A percentile compares a stretch with the other conserved stretches of the same genome.
phyloP scores from a whole-genome alignment of 1,140 invertebrate species.

The Magallana angulata region DNA sequence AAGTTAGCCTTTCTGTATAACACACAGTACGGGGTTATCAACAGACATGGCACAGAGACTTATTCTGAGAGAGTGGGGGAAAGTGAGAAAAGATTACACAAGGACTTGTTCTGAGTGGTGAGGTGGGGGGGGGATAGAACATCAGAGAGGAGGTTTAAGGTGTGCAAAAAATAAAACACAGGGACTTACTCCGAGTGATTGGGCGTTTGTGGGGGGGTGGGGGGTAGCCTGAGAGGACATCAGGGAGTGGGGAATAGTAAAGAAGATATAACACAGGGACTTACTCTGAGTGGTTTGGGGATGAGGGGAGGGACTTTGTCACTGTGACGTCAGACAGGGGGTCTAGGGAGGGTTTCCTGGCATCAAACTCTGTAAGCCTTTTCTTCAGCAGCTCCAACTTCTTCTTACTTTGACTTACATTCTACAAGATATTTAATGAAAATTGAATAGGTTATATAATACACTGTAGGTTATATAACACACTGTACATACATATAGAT shows the following conservation, averaged over 20 bases:
- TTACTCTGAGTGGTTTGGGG: background rate
- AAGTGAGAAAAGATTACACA: no score
- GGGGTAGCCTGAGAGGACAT: background rate
- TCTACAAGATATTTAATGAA: background rate
- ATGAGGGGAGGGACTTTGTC: background rate
- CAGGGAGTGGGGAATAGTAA: background rate
- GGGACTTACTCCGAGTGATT: background rate
- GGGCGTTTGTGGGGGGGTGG: background rate
- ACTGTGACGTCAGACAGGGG: background rate
- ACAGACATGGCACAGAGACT: no score
- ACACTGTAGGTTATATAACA: no score
- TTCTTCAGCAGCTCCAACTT: conserved; percentile 6
- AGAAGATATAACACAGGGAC: background rate
- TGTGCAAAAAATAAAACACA: no score
- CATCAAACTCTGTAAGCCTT: background rate
- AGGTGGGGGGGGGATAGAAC: background rate
- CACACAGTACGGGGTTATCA: no score
- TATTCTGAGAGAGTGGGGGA: no score
- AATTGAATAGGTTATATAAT: background rate
- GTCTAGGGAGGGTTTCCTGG: background rate
- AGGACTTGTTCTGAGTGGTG: background rate
- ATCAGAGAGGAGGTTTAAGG: background rate
- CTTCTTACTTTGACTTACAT: background rate
- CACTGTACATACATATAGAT: no score
- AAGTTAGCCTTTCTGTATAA: no score